Base-by-base conservation (phyloP, 2,113 vertebrate genomes). In the Hippocampus comes region DNA sequence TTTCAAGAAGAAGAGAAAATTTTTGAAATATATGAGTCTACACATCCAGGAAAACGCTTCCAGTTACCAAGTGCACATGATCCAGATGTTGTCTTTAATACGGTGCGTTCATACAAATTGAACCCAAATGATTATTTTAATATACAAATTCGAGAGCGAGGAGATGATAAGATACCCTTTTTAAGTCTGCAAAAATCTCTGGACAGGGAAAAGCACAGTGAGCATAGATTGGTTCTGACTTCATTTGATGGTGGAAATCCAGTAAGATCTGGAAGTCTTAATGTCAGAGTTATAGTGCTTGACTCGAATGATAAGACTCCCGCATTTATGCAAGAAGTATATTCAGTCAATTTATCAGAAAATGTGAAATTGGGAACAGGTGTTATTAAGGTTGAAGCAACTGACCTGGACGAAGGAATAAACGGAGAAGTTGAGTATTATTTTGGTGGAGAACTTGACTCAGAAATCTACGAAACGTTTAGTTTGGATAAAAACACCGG, bases 281-380 rank as follows among this genome's bases (percentile, higher is more conserved):
- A 90, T 34, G 63, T 92, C 4, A 90, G 86, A 18, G 59, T 92
- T 0, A 73, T 2, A 1, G 90, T 92, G 4, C 75, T 91, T 0
- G 91, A 92, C 76, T 79, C 55, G 2, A 92, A 92, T 53, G 91
- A 92, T n/a, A 92, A 92, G 0, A 34, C 72, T 79, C 0, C 91
- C 91, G 0, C 38, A 4, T 92, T 91, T 43, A 88, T 12, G 0
- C 68, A 91, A 27, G 89, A 92, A 2, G 20, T 78, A 0, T 91
- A 92, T 78, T 80, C 86, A 9, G 84, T 79, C 0, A 81, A 67
- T 0, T 4, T 92, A 30, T 41, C 27, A 7, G 91, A 92, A 86
- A 92, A 34, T 72, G 60, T 81, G 0, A 75, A 75, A 0, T 0
- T 10, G 11, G 84, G 68, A 6, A 82, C 80, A 3, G 49, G 57